Evolutionary conservation across 2,888 invertebrate genomes (phyloP), one percentile per base, ranked within the genome.

Genomic region (Seladonia tumulorum): DNA sequence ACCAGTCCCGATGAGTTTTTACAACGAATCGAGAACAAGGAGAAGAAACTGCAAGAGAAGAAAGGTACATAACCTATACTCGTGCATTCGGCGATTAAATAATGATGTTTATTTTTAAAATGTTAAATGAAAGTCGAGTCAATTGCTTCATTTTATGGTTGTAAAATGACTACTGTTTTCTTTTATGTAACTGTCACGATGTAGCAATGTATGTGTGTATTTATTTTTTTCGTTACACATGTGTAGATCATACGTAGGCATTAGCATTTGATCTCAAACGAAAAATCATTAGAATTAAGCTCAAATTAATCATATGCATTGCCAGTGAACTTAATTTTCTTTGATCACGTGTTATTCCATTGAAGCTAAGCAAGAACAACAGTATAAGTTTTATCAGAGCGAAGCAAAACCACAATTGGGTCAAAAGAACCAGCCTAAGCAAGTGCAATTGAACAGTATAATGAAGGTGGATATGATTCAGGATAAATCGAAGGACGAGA

Each of bases 401-500:
- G 49, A 95, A 94, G 85, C 91, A 92, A 83, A 87, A 73, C 87
- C 87, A 57, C 14, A 66, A 10, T 78, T 92, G 49, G 81, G 87
- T 7, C 53, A 89, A 71, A 77, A 39, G 16, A 60, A 78, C 4
- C 90, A 92, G 79, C 89, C 84, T 7, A 87, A 87, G 57, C 85
- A 87, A 76, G 85, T 87, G 87, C 93, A 95, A 70, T 95, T 98
- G 2, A 95, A 96, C 80, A 97, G 97, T 89, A 96, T 98, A 81
- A 97, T 98, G 96, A 98, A 98, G 95, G 89, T 97, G 57, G 98
- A 98, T 22, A 95, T 98, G 82, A 96, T 98, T 0, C 94, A 96
- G 90, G 97, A 97, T 91, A 98, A 98, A 94, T 95, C 95, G 82
- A 96, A 96, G 25, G 96, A 97, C 49, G 98, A 98, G 94, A 97